These are phyloP conservation scores for Salvelinus namaycush DNA, from an alignment of 2,113 vertebrate genomes.

Conservation along the genomic window DNA sequence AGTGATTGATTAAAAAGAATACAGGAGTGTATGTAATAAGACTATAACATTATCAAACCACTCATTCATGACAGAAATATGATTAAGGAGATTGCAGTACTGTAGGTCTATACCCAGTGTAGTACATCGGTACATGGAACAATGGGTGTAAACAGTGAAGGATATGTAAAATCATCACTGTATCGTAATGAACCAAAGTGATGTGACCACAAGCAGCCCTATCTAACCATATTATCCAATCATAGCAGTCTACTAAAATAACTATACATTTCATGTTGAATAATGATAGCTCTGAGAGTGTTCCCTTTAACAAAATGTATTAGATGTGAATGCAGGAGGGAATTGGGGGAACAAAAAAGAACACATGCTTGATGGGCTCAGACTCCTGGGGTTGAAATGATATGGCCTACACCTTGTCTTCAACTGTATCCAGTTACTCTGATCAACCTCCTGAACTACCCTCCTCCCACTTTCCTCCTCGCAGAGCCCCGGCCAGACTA, in stretches of 20 bases:
- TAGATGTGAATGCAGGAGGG: neutral
- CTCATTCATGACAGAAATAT: constrained; percentile 44
- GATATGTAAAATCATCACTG: neutral
- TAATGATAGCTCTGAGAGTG: neutral
- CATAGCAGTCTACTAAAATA: neutral
- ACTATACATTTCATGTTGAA: neutral
- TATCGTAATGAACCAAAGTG: constrained; percentile 21
- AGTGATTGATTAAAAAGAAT: constrained; percentile 43
- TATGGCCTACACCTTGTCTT: constrained; percentile 52
- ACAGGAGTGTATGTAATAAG: neutral
- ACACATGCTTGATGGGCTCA: constrained; percentile 21
- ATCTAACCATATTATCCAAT: constrained; percentile 18
- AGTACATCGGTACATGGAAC: neutral
- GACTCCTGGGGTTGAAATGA: constrained; percentile 48
- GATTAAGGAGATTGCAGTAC: neutral
- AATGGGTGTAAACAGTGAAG: neutral
- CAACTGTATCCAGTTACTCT: constrained; percentile 61
- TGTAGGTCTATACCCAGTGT: neutral
- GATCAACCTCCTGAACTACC: constrained; percentile 54
- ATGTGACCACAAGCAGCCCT: constrained; percentile 10
- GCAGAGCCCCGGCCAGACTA: constrained; percentile 61
- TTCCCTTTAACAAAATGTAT: neutral
- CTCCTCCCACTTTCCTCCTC: constrained; percentile 43
- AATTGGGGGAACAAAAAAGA: constrained; percentile 13
- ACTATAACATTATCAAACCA: constrained; percentile 11